Base-by-base conservation (phyloP, 2,113 vertebrate species). In the Deroptyus accipitrinus region DNA sequence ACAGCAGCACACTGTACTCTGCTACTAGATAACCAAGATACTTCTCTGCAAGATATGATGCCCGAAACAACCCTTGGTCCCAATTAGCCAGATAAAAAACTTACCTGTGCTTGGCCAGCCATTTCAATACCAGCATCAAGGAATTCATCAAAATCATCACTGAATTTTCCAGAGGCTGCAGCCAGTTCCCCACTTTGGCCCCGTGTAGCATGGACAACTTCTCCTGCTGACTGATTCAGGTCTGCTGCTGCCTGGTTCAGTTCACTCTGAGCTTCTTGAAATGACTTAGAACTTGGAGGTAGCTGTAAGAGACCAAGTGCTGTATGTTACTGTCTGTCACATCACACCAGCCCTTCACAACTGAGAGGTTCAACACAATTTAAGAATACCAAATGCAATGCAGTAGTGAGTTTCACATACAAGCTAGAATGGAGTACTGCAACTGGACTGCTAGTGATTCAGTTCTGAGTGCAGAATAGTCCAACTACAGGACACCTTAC, bases 41-140 rank as follows among this genome's bases (percentile, higher is more conserved):
- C 13, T 25, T 16, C 79, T 41, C 37, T 68, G 49, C 23, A 46
- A 62, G 59, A 49, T 16, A 19, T 8, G 24, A 19, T 11, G 7
- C 13, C 41, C 42, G 64, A 24, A 17, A 73, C 10, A 37, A 64
- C 4, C 30, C 64, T 64, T 37, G 8, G 15, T 33, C 62, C 13
- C 44, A n/a, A 3, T 13, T 16, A 64, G 19, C 31, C 73, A 4
- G 6, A 62, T 19, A 20, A 42, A 61, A 44, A 70, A 54, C 97
- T 59, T 97, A 99, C 99, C 97, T 99, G 99, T 33, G 99, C 99
- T 95, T 99, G 99, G 77, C 99, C 99, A 33, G 99, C 99, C 99
- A 99, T 99, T 98, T 99, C 99, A 81, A 99, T 98, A 75, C 99
- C 99, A 48, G 99, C 99, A 74, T 99, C 99, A 35, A 99, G 98